Evolutionary conservation across 2,888 invertebrate genomes (phyloP).

Genomic region (Molorchus minor): DNA sequence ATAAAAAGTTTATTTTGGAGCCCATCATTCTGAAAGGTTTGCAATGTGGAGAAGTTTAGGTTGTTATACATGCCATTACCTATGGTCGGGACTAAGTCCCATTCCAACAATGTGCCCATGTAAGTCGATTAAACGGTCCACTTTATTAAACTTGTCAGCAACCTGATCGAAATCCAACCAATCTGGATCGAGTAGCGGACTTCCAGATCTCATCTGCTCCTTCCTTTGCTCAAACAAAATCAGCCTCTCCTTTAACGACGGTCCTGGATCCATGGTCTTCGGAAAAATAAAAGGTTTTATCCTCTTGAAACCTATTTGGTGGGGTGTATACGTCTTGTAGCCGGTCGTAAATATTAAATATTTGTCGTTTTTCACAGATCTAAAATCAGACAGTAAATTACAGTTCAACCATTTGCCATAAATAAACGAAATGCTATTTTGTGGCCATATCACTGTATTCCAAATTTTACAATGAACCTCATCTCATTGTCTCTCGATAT

Average conservation of each 20-base stretch:
- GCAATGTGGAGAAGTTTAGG: too few species aligned
- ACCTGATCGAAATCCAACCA: conserved; percentile 76
- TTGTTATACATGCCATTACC: conserved; percentile 63
- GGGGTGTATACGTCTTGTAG: conserved; percentile 83
- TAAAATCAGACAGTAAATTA: too few species aligned
- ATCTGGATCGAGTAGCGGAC: conserved; percentile 68
- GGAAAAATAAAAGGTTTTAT: conserved; percentile 77
- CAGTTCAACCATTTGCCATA: too few species aligned
- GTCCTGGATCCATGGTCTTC: conserved; percentile 73
- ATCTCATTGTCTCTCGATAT: too few species aligned
- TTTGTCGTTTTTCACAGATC: conserved; percentile 63
- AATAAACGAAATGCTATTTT: too few species aligned
- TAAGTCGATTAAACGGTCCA: conserved; percentile 83
- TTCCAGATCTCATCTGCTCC: conserved; percentile 61
- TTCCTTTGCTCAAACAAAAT: conserved; percentile 67
- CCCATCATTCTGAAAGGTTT: not conserved
- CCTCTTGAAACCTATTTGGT: conserved; percentile 81
- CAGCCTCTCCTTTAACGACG: conserved; percentile 72
- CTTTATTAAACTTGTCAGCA: conserved; percentile 74
- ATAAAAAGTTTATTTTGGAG: not conserved
- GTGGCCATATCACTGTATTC: too few species aligned
- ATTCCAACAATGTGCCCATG: conserved; percentile 89
- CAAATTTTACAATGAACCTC: too few species aligned
- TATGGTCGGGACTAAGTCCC: conserved; percentile 84
- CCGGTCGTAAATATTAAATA: conserved; percentile 86